phyloP scores from a whole-genome alignment of 2,797 vertebrate genomes.

The Sebastes nivosus region DNA sequence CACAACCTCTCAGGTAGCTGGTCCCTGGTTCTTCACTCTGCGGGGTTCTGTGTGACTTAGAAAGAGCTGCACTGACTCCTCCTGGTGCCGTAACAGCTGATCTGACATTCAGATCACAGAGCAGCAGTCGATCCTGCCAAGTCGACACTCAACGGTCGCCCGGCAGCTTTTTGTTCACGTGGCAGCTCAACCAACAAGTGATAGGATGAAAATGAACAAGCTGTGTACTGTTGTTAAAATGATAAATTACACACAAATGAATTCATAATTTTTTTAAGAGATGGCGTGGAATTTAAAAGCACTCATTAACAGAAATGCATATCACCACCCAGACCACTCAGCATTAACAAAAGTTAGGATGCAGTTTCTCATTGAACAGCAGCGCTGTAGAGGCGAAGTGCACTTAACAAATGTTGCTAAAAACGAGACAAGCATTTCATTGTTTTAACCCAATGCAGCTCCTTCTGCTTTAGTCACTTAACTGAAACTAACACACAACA shows the following conservation, averaged over 20 bases:
- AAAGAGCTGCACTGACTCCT: slow-evolving; percentile 41
- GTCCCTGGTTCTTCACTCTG: background rate
- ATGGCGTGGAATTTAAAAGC: background rate
- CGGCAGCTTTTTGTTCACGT: background rate
- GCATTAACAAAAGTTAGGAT: background rate
- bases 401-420: background rate
- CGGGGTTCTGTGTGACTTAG: slow-evolving; percentile 12
- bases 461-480: background rate
- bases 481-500: background rate
- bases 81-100: slow-evolving; percentile 30
- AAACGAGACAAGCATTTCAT: background rate
- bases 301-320: background rate
- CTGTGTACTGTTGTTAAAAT: background rate
- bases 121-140: background rate
- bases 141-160: background rate
- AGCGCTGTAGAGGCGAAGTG: background rate
- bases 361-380: background rate
- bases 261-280: background rate
- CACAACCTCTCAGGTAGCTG: background rate
- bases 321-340: background rate
- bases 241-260: background rate
- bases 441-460: background rate
- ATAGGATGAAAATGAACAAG: background rate
- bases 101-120: slow-evolving; percentile 47
- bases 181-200: background rate